Base-by-base conservation (phyloP, 2,797 vertebrate genomes). In the Momotus momota region DNA sequence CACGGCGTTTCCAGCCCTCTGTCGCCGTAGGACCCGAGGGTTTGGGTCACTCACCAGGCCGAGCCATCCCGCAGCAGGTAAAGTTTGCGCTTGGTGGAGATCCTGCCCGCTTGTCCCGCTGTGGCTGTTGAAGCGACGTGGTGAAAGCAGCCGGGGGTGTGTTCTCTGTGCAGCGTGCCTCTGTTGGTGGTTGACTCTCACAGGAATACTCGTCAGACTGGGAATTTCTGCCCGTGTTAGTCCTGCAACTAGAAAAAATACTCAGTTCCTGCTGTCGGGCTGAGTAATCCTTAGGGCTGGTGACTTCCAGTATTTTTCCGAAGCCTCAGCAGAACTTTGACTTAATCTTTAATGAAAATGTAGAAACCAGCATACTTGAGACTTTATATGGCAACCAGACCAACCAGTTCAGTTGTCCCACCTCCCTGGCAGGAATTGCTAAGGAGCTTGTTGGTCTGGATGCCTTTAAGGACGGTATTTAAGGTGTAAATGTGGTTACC, bases 331-430 rank as follows among this genome's bases (percentile, higher is more conserved):
- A 91, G 79, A 91, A 55, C 57, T 51, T 10, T 31, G 71, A 87
- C 90, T 92, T 96, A 80, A 91, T 94, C 84, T 85, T 89, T 82
- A 87, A 82, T 82, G 88, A 77, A 92, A 92, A 86, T 25, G 67
- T 25, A 70, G 86, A 82, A 78, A 82, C 73, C 49, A 12, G 69
- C n/a, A 3, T 54, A 70, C 51, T 80, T n/a, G 57, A 54, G 85
- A 21, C 90, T 92, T 75, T 72, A 41, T 88, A 72, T 83, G 94
- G 95, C 45, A 93, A 88, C 91, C 80, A 94, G 93, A 38, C 87
- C 4, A 11, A 83, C 95, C 82, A 86, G 95, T 94, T 69, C 27
- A 6, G 7, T 46, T 65, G 78, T 91, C 89, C 87, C 66, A 43
- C 81, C 91, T 86, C 79, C 41, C 66, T 45, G 75, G 75, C 31